These are phyloP conservation scores for Chloebia gouldiae DNA, from an alignment of 2,113 vertebrate species.

Conservation along the genomic window DNA sequence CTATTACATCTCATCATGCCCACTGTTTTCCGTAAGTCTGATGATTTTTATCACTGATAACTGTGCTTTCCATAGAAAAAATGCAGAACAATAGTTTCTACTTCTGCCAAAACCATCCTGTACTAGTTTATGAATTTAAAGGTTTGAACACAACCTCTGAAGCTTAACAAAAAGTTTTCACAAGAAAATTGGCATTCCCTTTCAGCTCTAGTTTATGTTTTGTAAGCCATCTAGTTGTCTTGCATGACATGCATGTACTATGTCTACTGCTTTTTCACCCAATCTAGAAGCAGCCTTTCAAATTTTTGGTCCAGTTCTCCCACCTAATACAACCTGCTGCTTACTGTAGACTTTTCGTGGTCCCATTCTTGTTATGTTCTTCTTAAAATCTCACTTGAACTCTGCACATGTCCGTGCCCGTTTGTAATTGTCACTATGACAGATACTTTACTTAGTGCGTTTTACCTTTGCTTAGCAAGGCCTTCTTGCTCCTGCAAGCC, in stretches of 20 bases:
- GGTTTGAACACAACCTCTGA: background rate
- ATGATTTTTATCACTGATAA: background rate
- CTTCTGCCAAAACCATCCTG: background rate
- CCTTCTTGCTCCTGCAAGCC: background rate
- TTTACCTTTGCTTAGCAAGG: background rate
- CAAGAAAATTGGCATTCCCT: background rate
- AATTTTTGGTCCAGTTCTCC: background rate
- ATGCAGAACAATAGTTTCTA: background rate
- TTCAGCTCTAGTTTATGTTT: background rate
- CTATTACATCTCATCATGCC: background rate
- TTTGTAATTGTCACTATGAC: background rate
- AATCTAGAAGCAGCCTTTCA: background rate
- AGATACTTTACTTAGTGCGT: background rate
- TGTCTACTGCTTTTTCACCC: background rate
- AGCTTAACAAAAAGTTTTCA: background rate
- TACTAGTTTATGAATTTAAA: background rate
- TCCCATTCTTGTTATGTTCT: background rate
- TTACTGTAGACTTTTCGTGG: background rate
- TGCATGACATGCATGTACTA: background rate
- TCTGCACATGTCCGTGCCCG: background rate
- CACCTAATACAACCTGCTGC: background rate
- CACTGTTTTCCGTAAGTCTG: background rate
- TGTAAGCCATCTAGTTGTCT: background rate
- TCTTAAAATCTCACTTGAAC: background rate
- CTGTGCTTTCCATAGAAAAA: background rate